phyloP scores from a whole-genome alignment of 2,797 vertebrate genomes.

The Anniella stebbinsi region DNA sequence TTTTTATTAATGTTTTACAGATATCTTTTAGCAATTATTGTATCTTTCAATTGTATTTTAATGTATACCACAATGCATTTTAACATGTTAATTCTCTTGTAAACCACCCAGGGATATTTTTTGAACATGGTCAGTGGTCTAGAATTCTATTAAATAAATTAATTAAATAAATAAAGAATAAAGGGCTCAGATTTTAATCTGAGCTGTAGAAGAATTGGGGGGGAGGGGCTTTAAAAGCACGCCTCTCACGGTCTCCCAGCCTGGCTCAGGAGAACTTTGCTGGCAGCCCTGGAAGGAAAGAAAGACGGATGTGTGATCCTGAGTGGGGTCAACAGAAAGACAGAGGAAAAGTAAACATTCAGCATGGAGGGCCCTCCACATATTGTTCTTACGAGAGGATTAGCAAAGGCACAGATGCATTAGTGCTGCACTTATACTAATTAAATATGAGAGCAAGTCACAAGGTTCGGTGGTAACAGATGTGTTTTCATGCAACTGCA shows the following conservation, averaged over 20 bases:
- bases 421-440: slow-evolving; percentile 12
- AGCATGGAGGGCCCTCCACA: not conserved
- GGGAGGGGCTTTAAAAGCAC: not conserved
- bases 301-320: not conserved
- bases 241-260: no score
- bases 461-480: slow-evolving; percentile 16
- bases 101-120: no score
- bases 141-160: no score
- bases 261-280: not conserved
- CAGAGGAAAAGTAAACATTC: not conserved
- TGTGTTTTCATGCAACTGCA: slow-evolving; percentile 32
- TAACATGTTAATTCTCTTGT: no score
- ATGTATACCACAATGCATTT: no score
- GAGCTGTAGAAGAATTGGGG: not conserved
- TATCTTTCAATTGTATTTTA: no score
- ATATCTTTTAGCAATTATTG: no score
- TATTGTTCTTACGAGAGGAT: not conserved
- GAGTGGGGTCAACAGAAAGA: not conserved
- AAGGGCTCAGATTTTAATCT: not conserved
- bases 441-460: slow-evolving; percentile 29
- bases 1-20: no score
- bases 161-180: not conserved
- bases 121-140: no score
- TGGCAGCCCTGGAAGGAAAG: no score
- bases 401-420: not conserved